Evolutionary conservation across 2,888 invertebrate genomes (phyloP).

Genomic region (Cephus spinipes): DNA sequence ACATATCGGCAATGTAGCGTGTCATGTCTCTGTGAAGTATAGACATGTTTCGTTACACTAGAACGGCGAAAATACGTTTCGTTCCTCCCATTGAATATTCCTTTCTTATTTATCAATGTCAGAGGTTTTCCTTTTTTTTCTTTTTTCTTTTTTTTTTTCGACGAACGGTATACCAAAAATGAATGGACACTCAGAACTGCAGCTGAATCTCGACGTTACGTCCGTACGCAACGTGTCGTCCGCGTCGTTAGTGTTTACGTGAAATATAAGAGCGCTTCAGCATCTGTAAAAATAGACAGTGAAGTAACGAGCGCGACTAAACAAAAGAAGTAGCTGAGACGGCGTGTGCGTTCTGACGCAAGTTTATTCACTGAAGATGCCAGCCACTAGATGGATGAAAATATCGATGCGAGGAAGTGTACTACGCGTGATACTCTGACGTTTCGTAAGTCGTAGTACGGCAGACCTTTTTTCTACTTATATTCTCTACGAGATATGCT

Average conservation of each 20-base stretch:
- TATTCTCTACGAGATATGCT: too few species aligned
- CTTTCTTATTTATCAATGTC: neutral
- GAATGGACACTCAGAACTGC: neutral
- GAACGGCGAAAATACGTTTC: neutral
- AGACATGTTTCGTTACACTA: neutral
- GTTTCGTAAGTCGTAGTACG: neutral
- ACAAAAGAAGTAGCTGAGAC: neutral
- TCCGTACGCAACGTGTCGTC: neutral
- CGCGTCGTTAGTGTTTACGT: neutral
- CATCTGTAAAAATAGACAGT: neutral
- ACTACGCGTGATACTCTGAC: neutral
- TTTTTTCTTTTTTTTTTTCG: neutral
- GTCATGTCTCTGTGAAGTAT: neutral
- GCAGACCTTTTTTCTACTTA: neutral
- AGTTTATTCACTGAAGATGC: neutral
- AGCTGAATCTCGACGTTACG: neutral
- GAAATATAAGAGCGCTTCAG: neutral
- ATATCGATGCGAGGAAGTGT: neutral
- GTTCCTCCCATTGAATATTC: neutral
- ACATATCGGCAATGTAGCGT: neutral
- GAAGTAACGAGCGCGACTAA: neutral
- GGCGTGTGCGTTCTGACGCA: neutral
- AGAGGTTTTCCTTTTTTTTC: too few species aligned
- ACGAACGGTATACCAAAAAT: neutral
- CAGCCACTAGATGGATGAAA: neutral